Evolutionary conservation across 2,888 invertebrate genomes (phyloP).

Genomic region (Drosophila ustulata): DNA sequence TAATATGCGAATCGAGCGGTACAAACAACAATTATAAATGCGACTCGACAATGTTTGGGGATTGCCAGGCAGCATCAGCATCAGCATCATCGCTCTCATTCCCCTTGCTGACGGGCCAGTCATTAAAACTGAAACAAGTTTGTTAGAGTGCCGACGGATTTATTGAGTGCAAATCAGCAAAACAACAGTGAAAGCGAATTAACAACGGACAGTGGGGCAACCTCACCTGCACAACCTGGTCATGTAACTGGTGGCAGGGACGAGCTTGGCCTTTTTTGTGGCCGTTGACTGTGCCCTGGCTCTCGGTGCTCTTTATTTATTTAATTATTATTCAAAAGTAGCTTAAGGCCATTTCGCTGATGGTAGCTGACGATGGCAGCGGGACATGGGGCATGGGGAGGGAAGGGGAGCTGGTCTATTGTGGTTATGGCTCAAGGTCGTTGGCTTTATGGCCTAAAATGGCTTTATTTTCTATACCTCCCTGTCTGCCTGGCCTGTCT

Average conservation of each 20-base stretch:
- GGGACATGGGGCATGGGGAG: neutral
- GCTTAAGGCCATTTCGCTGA: constrained; percentile 24
- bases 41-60: neutral
- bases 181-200: constrained; percentile 22
- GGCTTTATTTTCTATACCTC: constrained; percentile 28
- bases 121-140: constrained; percentile 57
- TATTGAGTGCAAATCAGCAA: constrained; percentile 75
- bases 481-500: neutral
- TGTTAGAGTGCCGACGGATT: constrained; percentile 62
- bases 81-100: too few relatives aligned
- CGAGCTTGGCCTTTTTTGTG: constrained; percentile 24
- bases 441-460: constrained; percentile 47
- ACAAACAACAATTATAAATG: constrained; percentile 55
- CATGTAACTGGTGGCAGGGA: constrained; percentile 8
- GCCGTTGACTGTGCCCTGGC: constrained; percentile 16
- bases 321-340: constrained; percentile 77
- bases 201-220: constrained; percentile 4
- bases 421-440: constrained; percentile 49
- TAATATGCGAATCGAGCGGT: constrained; percentile 44
- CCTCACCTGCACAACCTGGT: constrained; percentile 24
- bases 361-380: neutral
- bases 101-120: constrained; percentile 13
- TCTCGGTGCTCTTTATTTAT: constrained; percentile 63
- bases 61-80: too few relatives aligned
- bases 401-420: neutral